Base-by-base conservation (phyloP, 2,113 vertebrate genomes). In the Pelmatolapia mariae region DNA sequence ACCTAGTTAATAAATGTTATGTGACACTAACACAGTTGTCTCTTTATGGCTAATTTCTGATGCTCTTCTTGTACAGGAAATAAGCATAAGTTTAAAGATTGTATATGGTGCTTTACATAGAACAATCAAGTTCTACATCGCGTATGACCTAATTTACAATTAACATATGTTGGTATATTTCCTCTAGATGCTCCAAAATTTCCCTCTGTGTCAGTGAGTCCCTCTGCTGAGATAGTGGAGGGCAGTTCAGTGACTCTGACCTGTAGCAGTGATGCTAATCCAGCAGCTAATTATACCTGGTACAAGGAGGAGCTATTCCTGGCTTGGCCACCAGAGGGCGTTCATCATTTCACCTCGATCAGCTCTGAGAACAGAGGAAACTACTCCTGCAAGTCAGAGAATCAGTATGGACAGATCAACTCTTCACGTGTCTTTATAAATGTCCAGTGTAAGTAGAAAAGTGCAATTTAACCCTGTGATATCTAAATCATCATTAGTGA, bases 381-480 rank as follows among this genome's bases (percentile, higher is more conserved):
- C 4, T 87, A 87, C 36, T 11, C 29, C 68, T 87, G 86, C 45
- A 40, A 22, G 2, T 40, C 43, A 79, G 52, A 50, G 26, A 87
- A 87, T 80, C 2, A 22, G 5, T 31, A 50, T 24, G 63, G 63
- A 45, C 8, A 11, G 10, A 38, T 29, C 54, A 40, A 31, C 9
- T 22, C 47, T 26, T 18, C 33, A n/a, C 2, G 4, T 63, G 56
- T 63, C 4, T 11, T 15, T 4, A 43, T 87, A 53, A 45, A 82
- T 33, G 73, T 79, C 26, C 45, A 79, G 73, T 79, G 73, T 79
- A 52, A 52, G 73, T 24, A 33, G 13, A 5, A 43, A 43, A 43
- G 66, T 19, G n/a, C 3, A 33, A 13, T 38, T 22, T 68, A 40
- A 68, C 7, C 63, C 33, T 68, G 8, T 40, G 63, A 68, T 38